A percentile compares a stretch with the other conserved stretches of the same genome.
phyloP scores from a whole-genome alignment of 2,113 vertebrate species.

The Puma concolor region DNA sequence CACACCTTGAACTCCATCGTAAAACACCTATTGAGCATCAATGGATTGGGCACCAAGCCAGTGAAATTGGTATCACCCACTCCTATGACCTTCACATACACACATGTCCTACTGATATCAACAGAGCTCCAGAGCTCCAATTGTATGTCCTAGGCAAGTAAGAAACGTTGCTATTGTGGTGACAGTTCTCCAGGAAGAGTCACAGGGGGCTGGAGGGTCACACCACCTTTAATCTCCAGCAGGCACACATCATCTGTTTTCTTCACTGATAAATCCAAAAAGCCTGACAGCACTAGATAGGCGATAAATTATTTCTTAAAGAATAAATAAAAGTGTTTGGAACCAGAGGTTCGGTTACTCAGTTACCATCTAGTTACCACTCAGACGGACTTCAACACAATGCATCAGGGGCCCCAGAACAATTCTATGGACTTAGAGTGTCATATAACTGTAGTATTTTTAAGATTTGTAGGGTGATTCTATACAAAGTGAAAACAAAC shows the following conservation, averaged over 20 bases:
- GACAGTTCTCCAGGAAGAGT: no score
- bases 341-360: background rate
- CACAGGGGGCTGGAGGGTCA: background rate
- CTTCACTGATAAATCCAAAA: background rate
- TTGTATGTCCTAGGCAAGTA: background rate
- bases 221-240: background rate
- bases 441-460: background rate
- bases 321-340: background rate
- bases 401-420: background rate
- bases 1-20: background rate
- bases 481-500: background rate
- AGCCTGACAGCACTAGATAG: background rate
- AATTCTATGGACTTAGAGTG: background rate
- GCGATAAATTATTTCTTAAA: background rate
- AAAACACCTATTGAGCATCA: background rate
- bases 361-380: background rate
- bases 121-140: no score
- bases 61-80: background rate
- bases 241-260: background rate
- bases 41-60: background rate
- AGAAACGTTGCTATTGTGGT: background rate
- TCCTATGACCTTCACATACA: background rate
- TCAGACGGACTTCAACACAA: background rate
- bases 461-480: background rate
- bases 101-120: background rate